These are phyloP conservation scores for Eriosoma lanigerum DNA, from an alignment of 1,140 invertebrate genomes.

Conservation along the genomic window DNA sequence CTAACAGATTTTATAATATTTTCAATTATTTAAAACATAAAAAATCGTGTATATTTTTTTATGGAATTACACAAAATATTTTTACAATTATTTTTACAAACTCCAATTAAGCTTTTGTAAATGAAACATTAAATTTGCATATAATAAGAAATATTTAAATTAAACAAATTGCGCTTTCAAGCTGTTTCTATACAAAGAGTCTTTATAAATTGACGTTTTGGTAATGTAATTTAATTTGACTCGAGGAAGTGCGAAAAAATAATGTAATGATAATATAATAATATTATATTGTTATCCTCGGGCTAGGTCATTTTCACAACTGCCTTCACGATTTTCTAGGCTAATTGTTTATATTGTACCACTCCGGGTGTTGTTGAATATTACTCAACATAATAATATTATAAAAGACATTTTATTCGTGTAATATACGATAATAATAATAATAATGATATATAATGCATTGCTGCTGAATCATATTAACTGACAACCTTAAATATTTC, in stretches of 20 bases:
- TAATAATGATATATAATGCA: not conserved
- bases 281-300: slow-evolving; percentile 8
- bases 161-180: too few species aligned
- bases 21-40: too few species aligned
- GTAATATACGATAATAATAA: too few species aligned
- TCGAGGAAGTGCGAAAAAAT: slow-evolving; percentile 1
- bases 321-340: slow-evolving; percentile 15
- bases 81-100: too few species aligned
- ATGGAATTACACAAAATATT: too few species aligned
- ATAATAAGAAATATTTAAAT: too few species aligned
- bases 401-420: not conserved
- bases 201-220: not conserved
- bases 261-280: too few species aligned
- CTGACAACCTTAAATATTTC: slow-evolving; percentile 41
- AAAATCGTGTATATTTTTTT: too few species aligned
- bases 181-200: too few species aligned
- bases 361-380: not conserved
- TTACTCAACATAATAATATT: slow-evolving; percentile 22
- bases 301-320: slow-evolving; percentile 43
- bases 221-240: slow-evolving; percentile 18
- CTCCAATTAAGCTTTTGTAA: too few species aligned
- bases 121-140: too few species aligned
- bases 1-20: too few species aligned
- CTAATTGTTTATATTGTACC: slow-evolving; percentile 31
- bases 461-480: not conserved